Base-by-base conservation (phyloP, 2,113 vertebrate species). In the Corythoichthys haematopterus region DNA sequence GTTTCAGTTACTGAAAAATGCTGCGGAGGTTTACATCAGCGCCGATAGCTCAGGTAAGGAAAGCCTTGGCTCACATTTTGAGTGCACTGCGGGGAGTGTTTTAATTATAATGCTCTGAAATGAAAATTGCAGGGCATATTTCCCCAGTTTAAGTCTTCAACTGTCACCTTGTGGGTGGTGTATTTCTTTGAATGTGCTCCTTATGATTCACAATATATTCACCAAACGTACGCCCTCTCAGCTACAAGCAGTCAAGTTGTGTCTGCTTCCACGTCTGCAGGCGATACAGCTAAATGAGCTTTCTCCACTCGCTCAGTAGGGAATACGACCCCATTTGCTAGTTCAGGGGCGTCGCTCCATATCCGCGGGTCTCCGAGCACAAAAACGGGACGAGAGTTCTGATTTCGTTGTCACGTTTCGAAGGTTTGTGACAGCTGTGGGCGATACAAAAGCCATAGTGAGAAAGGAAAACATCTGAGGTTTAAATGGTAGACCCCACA, bases 21-120 rank as follows among this genome's bases (percentile, higher is more conserved):
- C 94, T 64, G 93, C 94, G 66, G 95, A 98, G 79, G 88, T 90
- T 75, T 98, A 95, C 11, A 79, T 94, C 74, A 93, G 84, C 87
- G 90, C 92, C 51, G 94, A 96, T 45, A 93, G 93, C 63, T 94
- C 95, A 93, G 92, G 95, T 98, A 89, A 93, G 82, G 20, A 62
- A 28, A 2, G 10, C 4, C 13, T 59, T 6, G 37, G 33, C 4
- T 6, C n/a, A 6, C 51, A 9, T 52, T 37, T 38, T 59, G 36
- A 16, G 8, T n/a, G 9, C 20, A 52, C n/a, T 51, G 8, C 14
- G 9, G 20, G 20, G 20, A 28, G 55, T 57, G 53, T 55, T 55
- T 55, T 12, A 55, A 55, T 56, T 56, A 6, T 33, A 1, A 56
- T 12, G 33, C 36, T 58, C 8, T 48, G 2, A 59, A 52, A 47